phyloP scores from a whole-genome alignment of 2,113 vertebrate genomes.

The Sylvietta virens region DNA sequence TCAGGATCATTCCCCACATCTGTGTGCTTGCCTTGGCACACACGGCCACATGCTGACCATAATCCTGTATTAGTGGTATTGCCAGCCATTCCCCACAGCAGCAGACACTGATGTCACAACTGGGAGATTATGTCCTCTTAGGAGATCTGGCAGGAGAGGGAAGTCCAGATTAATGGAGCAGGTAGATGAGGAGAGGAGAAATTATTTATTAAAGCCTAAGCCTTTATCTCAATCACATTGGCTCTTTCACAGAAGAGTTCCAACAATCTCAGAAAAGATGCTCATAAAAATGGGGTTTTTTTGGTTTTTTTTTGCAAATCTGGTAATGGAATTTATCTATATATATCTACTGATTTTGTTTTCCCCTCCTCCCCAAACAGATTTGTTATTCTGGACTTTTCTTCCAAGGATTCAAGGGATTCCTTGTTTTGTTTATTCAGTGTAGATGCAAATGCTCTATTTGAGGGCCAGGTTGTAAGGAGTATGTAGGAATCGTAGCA shows the following conservation, averaged over 20 bases:
- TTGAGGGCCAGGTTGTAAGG: not conserved
- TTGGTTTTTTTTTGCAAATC: not conserved
- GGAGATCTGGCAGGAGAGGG: not conserved
- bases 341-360: not conserved
- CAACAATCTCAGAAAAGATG: not conserved
- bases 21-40: not conserved
- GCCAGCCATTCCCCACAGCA: constrained; percentile 5
- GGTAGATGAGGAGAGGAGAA: not conserved
- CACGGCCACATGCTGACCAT: not conserved
- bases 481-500: not conserved
- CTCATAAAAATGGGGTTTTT: not conserved
- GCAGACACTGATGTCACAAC: not conserved
- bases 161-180: not conserved
- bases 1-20: not conserved
- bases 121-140: constrained; percentile 37
- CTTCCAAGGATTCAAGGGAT: not conserved
- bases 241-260: not conserved
- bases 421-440: not conserved
- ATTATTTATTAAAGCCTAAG: not conserved
- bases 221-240: not conserved
- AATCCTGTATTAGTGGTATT: constrained; percentile 27
- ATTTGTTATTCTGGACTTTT: not conserved
- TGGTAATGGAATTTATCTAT: not conserved
- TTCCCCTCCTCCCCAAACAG: not conserved
- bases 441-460: not conserved